These are phyloP conservation scores for Lanius ludovicianus DNA, from an alignment of 2,113 vertebrate species.

Conservation along the genomic window DNA sequence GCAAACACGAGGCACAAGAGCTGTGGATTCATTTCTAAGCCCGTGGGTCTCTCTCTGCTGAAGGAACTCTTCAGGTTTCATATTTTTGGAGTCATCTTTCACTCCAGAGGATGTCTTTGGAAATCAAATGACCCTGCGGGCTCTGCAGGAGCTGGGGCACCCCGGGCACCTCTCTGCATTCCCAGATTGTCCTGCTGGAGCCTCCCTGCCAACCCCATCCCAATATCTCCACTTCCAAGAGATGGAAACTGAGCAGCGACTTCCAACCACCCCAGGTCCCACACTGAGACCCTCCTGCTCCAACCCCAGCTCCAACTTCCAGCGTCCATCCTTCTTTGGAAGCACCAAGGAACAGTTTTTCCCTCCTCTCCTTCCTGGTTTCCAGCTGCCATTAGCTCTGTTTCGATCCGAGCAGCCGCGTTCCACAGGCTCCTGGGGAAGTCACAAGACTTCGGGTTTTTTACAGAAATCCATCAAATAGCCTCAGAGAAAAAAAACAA, in stretches of 20 bases:
- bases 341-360: neutral
- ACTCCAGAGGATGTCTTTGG: neutral
- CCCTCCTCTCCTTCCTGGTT: neutral
- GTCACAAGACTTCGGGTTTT: neutral
- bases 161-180: rapidly evolving
- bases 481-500: neutral
- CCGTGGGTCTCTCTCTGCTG: neutral
- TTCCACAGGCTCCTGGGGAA: neutral
- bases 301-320: neutral
- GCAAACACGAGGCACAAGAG: rapidly evolving
- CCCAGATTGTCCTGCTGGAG: rapidly evolving
- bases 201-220: neutral
- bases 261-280: neutral
- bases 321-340: neutral
- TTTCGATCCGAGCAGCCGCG: neutral
- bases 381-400: neutral
- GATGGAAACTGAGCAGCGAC: neutral
- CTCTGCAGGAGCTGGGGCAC: neutral
- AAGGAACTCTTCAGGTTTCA: neutral
- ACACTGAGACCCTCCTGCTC: neutral
- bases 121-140: neutral
- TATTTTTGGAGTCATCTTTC: neutral
- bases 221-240: neutral
- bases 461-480: neutral
- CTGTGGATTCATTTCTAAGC: neutral